These are phyloP conservation scores for Sigmodon hispidus DNA, from an alignment of 2,113 vertebrate species.

Conservation along the genomic window DNA sequence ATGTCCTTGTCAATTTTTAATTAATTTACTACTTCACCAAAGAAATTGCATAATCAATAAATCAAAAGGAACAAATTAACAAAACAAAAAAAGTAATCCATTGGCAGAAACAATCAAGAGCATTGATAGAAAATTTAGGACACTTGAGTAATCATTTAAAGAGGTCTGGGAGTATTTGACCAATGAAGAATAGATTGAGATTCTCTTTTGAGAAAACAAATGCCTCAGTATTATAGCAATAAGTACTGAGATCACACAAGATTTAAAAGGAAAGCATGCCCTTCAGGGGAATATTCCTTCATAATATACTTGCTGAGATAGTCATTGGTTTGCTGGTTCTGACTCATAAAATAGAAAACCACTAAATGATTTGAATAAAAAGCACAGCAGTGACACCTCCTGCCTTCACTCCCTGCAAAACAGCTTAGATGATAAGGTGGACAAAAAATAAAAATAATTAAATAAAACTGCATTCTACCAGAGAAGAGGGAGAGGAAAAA, in stretches of 20 bases:
- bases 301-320: neutral
- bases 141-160: neutral
- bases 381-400: neutral
- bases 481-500: neutral
- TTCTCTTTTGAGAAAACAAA: neutral
- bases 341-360: neutral
- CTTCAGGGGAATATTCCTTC: neutral
- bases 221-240: neutral
- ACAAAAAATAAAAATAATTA: neutral
- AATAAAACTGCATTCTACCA: neutral
- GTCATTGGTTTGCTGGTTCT: no score
- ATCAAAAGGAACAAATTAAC: neutral
- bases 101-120: neutral
- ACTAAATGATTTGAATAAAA: neutral
- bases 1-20: neutral
- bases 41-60: neutral
- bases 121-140: neutral
- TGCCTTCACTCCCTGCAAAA: neutral
- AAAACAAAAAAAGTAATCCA: neutral
- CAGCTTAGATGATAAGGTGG: neutral
- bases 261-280: neutral
- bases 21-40: neutral
- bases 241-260: neutral
- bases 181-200: neutral
- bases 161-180: neutral